Evolutionary conservation across 2,888 invertebrate genomes (phyloP), one percentile per base, ranked within the genome.

Genomic region (Microctonus hyperodae): DNA sequence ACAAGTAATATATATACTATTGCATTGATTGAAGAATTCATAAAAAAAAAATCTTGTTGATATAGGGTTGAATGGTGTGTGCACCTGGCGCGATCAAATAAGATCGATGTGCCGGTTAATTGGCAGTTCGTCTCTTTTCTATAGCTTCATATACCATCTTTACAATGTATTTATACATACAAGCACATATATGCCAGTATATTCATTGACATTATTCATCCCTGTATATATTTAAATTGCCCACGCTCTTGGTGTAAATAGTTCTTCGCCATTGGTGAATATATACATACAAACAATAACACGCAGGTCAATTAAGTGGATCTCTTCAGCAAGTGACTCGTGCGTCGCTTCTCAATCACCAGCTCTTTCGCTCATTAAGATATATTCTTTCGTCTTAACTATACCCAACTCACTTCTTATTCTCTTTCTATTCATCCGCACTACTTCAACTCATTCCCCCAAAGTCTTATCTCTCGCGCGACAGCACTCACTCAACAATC

Each of bases 401-500:
- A n/a, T n/a, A 35, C 33, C 55, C 37, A 33, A 61, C 65, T 60
- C 60, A 61, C 40, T 56, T 59, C 35, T 67, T 31, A 25, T 40
- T 5, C 44, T 13, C 40, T 11, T 1, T n/a, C 13, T 37, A 4
- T 11, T 44, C 44, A 1, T 1, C 44, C 16, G 6, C 20, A n/a
- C 44, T n/a, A 44, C 20, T 44, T 44, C 7, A 44, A 44, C 44
- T 44, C 44, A 44, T 44, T 44, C 64, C 64, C 69, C 55, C 65
- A 37, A 74, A 74, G 75, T 78, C 83, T 83, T 83, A 83, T 83
- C 82, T 79, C 75, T 59, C 69, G 73, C 74, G 78, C 78, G 83
- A 83, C 83, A 82, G 83, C 83, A 75, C 75, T 83, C 83, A 82
- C 80, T 83, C 83, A 83, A 79, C 79, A 75, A 83, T 83, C 83